phyloP scores from a whole-genome alignment of 2,888 invertebrate genomes.

The Drosophila subsilvestris region DNA sequence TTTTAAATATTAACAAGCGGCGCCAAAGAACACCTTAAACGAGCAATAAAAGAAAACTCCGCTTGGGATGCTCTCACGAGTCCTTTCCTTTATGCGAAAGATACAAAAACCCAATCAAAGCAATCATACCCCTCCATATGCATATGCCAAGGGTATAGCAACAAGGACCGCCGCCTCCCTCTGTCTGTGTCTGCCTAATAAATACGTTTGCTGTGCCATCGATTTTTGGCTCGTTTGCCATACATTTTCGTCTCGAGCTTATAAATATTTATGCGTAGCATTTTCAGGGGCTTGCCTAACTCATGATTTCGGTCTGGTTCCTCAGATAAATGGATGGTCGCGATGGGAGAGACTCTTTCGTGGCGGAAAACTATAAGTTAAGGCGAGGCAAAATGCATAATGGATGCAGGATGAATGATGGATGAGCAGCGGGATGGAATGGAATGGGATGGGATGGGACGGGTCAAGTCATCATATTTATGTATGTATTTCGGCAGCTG shows the following conservation, averaged over 20 bases:
- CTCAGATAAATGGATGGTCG: constrained; percentile 10
- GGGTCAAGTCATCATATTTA: neutral
- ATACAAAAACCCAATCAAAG: neutral
- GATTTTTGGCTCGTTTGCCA: constrained; percentile 56
- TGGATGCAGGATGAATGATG: constrained; percentile 19
- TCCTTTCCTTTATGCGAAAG: neutral
- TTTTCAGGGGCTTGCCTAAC: constrained; percentile 7
- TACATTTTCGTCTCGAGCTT: constrained; percentile 51
- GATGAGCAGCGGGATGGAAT: constrained; percentile 10
- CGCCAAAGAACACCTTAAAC: constrained; percentile 33
- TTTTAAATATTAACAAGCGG: constrained; percentile 71
- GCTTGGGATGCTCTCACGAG: neutral
- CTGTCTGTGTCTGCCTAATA: constrained; percentile 18
- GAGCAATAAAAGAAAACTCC: neutral
- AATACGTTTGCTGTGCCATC: constrained; percentile 54
- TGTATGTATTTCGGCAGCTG: neutral
- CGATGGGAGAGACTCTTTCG: neutral
- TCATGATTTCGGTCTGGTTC: constrained; percentile 16
- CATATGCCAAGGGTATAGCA: neutral
- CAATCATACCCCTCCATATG: neutral
- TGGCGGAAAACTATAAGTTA: constrained; percentile 35
- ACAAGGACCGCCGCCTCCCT: neutral
- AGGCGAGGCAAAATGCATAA: constrained; percentile 16
- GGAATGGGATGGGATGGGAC: neutral
- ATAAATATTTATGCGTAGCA: constrained; percentile 66